Percentiles rank a stretch among this genome's conserved stretches.
Evolutionary conservation across 2,888 invertebrate species (phyloP).

Genomic region (Andrena minutula): DNA sequence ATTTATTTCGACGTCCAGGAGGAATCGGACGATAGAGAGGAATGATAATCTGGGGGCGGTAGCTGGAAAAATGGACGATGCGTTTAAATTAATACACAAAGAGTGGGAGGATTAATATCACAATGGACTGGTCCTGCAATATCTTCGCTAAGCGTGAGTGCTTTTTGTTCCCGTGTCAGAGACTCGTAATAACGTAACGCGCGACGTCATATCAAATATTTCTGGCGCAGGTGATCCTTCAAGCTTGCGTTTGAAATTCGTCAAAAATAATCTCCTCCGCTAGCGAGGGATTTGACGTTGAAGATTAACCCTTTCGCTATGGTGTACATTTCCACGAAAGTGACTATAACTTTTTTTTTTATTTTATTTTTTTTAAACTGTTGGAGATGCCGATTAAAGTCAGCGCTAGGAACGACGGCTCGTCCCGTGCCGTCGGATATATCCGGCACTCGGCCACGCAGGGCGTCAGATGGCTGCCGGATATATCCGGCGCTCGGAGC

Average conservation of each 20-base stretch:
- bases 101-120: background rate
- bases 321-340: too few species aligned
- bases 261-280: background rate
- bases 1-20: conserved; percentile 26
- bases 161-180: background rate
- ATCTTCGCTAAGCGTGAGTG: background rate
- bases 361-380: too few species aligned
- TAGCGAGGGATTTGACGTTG: background rate
- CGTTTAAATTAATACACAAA: background rate
- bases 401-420: too few species aligned
- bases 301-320: too few species aligned
- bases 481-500: too few species aligned
- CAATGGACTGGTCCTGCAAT: background rate
- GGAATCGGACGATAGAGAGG: background rate
- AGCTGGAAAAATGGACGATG: background rate
- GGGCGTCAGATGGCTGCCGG: too few species aligned
- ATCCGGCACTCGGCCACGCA: too few species aligned
- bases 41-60: background rate
- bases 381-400: too few species aligned
- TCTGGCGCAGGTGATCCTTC: background rate
- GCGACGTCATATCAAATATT: background rate
- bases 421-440: too few species aligned
- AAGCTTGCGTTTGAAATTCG: background rate
- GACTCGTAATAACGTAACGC: background rate
- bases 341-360: too few species aligned